Percentiles rank a stretch among this genome's conserved stretches.
Conservation (phyloP, 2,797 vertebrate genomes). For the Helostoma temminkii region DNA sequence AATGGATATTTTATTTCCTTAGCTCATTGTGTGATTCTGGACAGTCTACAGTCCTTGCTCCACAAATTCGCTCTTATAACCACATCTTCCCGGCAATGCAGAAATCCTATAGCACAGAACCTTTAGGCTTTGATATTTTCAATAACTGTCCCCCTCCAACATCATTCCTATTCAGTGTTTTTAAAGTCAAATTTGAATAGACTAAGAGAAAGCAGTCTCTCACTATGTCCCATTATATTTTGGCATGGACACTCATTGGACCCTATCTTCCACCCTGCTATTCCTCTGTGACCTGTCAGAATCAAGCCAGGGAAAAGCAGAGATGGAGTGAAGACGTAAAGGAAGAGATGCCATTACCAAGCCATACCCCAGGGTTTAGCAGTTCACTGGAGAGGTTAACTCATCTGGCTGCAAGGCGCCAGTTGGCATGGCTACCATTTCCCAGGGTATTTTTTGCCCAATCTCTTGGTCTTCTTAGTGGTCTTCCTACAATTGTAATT, state of each 20-base stretch:
- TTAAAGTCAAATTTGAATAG: conserved; percentile 67
- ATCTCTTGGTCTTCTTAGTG: conserved; percentile 52
- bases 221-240: conserved; percentile 48
- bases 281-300: conserved; percentile 59
- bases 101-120: conserved; percentile 64
- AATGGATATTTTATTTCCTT: conserved; percentile 24
- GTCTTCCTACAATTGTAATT: conserved; percentile 66
- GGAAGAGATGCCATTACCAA: conserved; percentile 77
- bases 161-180: conserved; percentile 48
- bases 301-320: conserved; percentile 64
- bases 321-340: conserved; percentile 53
- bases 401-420: conserved; percentile 72
- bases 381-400: conserved; percentile 81
- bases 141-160: conserved; percentile 36
- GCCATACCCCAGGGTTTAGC: conserved; percentile 76
- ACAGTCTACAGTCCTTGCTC: conserved; percentile 53
- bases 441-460: conserved; percentile 65
- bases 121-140: conserved; percentile 77
- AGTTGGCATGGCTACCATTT: conserved; percentile 82
- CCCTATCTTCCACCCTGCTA: conserved; percentile 38
- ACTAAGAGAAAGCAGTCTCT: conserved; percentile 31
- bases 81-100: conserved; percentile 65
- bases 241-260: conserved; percentile 40
- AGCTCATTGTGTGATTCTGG: conserved; percentile 44
- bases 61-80: conserved; percentile 66